Evolutionary conservation across 1,140 invertebrate species (phyloP), one percentile per base, ranked within the genome.

Genomic region (Chymomyza costata): DNA sequence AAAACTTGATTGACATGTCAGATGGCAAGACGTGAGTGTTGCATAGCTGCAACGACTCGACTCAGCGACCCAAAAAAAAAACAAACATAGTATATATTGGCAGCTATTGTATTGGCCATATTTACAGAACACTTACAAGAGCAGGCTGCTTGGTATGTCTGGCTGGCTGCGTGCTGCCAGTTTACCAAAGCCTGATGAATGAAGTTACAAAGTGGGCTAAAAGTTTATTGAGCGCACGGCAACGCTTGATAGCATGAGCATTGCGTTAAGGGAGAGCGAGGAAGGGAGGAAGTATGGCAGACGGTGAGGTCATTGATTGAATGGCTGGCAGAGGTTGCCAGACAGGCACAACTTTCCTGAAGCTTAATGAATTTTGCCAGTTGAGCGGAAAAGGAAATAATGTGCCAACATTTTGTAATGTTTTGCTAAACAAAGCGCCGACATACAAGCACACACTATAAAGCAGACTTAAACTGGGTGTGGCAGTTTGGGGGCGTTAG

Each of bases 91-190:
- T n/a, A n/a, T n/a, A n/a, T 76, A 70, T 78, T 70, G 70, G 25
- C 71, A 56, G 58, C 11, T 32, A 62, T 56, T 71, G 40, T 39
- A 43, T 52, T 63, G 66, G 66, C 44, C 71, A 52, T 76, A 73
- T 76, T 76, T 76, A 78, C 71, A 76, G 71, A 76, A 78, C 71
- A 71, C 71, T 76, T 71, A 71, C 71, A 67, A 63, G 44, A 43
- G 8, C 44, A 21, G 7, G n/a, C 17, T 21, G 17, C 15, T 25
- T 48, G 51, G 6, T n/a, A 19, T 18, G 46, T 54, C 7, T 60
- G 57, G 16, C 19, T 53, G 59, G 28, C 39, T 67, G 65, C 30
- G n/a, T n/a, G n/a, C 46, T 61, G 49, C 14, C 56, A n/a, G n/a
- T n/a, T n/a, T n/a, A n/a, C n/a, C n/a, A n/a, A n/a, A n/a, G n/a